phyloP scores from a whole-genome alignment of 2,888 invertebrate species.

The Fragum fragum region DNA sequence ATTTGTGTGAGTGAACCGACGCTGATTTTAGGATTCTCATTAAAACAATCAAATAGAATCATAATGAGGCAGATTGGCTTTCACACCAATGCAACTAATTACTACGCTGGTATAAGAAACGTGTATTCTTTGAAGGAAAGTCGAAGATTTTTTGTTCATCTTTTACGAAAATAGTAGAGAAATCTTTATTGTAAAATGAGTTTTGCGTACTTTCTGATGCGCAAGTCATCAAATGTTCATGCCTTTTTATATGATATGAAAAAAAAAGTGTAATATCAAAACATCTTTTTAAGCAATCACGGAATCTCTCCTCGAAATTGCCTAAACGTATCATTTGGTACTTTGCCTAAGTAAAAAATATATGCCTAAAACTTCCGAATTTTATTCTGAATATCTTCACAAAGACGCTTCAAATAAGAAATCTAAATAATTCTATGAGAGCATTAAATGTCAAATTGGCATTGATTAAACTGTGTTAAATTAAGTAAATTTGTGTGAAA shows the following conservation, averaged over 20 bases:
- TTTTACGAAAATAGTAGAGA: neutral
- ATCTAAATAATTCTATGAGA: too few species aligned
- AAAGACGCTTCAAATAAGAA: too few species aligned
- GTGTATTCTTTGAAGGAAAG: conserved; percentile 14
- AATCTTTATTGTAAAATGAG: neutral
- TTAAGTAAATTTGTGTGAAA: too few species aligned
- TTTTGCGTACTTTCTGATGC: neutral
- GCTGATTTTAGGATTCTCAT: conserved; percentile 25
- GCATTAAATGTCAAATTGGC: too few species aligned
- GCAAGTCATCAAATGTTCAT: neutral
- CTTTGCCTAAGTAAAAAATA: too few species aligned
- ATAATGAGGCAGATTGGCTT: conserved; percentile 25
- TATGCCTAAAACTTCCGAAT: too few species aligned
- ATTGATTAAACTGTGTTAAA: too few species aligned
- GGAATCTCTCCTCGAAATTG: too few species aligned
- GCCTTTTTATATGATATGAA: neutral
- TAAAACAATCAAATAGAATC: conserved; percentile 31
- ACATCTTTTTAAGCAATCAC: neutral
- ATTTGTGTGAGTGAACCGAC: conserved; percentile 15
- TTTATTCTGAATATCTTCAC: too few species aligned
- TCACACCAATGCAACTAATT: conserved; percentile 24
- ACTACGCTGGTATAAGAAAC: conserved; percentile 5
- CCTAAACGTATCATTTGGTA: too few species aligned
- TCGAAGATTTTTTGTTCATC: neutral
- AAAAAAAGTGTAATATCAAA: neutral